Conservation (phyloP, 2,888 invertebrate species). For the Serrognathus titanus region DNA sequence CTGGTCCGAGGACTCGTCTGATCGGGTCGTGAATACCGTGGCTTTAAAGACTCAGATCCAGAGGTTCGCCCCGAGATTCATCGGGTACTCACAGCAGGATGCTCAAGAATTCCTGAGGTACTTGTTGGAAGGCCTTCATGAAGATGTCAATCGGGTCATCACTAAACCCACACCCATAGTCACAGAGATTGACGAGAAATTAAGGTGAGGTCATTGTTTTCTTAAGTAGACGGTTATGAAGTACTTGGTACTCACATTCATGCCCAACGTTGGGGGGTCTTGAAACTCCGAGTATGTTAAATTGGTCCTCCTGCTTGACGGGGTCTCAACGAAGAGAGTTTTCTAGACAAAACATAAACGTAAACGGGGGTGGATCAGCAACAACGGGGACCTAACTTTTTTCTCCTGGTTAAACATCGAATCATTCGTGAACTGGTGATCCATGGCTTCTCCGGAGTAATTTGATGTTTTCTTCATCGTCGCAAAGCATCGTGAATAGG, state of each 20-base stretch:
- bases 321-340: conserved; percentile 30
- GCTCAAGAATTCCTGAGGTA: conserved; percentile 88
- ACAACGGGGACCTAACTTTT: conserved; percentile 13
- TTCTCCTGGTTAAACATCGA: conserved; percentile 30
- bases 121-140: conserved; percentile 84
- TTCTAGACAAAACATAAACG: conserved; percentile 4
- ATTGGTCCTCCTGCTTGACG: conserved; percentile 39
- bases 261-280: too few species aligned
- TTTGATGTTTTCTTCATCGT: conserved; percentile 40
- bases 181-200: conserved; percentile 77
- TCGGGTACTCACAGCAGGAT: conserved; percentile 91
- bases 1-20: conserved; percentile 64
- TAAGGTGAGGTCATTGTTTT: conserved; percentile 57
- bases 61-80: conserved; percentile 85
- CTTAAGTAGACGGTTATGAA: too few species aligned
- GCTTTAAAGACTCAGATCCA: conserved; percentile 81
- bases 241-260: too few species aligned
- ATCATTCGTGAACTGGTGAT: conserved; percentile 50
- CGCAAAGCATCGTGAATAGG: conserved; percentile 30
- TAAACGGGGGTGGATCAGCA: not conserved
- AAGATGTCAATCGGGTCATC: conserved; percentile 79
- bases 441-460: conserved; percentile 51
- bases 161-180: conserved; percentile 67
- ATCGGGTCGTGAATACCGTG: conserved; percentile 65
- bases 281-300: conserved; percentile 54